A percentile compares a stretch with the other conserved stretches of the same genome.
These are phyloP conservation scores for Dendrocopos noguchii DNA, from an alignment of 2,113 vertebrate species.

Conservation along the genomic window DNA sequence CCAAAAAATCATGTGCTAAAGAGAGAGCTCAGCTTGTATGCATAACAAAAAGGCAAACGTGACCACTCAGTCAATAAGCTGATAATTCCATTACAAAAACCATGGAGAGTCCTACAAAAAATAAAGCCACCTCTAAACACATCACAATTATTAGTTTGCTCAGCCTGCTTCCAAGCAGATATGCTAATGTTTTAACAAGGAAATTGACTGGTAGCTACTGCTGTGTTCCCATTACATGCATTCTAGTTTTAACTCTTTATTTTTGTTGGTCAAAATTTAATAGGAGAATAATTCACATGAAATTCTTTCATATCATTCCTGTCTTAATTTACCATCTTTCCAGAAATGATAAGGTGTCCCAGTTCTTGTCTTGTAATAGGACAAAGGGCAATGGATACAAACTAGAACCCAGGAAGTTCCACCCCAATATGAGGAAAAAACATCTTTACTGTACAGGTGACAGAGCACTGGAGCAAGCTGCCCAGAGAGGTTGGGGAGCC, in stretches of 20 bases:
- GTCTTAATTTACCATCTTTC: neutral
- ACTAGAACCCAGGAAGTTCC: no score
- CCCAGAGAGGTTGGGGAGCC: no score
- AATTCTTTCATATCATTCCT: neutral
- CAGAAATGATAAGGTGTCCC: neutral
- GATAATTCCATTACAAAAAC: constrained; percentile 5
- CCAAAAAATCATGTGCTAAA: neutral
- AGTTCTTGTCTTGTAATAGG: no score
- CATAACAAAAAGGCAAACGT: constrained; percentile 7
- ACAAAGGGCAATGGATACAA: no score
- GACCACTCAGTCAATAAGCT: neutral
- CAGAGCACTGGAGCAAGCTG: no score
- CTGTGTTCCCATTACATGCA: neutral
- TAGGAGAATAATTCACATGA: neutral
- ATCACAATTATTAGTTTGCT: neutral
- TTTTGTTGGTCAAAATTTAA: neutral
- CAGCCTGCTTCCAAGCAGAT: neutral
- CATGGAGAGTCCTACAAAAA: neutral
- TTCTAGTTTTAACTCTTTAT: no score
- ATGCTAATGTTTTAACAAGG: neutral
- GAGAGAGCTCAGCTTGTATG: neutral
- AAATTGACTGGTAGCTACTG: neutral
- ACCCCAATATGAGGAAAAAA: no score
- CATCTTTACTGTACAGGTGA: no score
- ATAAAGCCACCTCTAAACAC: neutral